Evolutionary conservation across 1,140 invertebrate species (phyloP).

Genomic region (Calycopis cecrops): DNA sequence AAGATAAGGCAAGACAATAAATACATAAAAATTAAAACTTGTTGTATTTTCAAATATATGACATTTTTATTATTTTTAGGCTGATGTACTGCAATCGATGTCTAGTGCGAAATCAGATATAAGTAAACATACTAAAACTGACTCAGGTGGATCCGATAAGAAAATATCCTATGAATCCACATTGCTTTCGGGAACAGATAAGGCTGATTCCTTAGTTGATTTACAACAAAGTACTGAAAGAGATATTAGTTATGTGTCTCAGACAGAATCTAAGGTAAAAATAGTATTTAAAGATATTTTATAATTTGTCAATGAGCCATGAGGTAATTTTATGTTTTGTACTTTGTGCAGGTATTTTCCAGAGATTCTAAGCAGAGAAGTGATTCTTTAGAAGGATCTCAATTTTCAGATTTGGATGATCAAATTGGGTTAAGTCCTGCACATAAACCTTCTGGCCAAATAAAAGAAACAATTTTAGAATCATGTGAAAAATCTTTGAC

Average conservation of each 20-base stretch:
- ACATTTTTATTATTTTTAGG: slow-evolving; percentile 34
- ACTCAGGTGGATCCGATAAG: slow-evolving; percentile 64
- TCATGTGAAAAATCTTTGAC: slow-evolving; percentile 4
- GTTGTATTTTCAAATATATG: slow-evolving; percentile 10
- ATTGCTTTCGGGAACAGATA: slow-evolving; percentile 51
- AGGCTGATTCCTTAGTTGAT: slow-evolving; percentile 65
- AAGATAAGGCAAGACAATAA: slow-evolving; percentile 45
- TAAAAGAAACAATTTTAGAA: slow-evolving; percentile 23
- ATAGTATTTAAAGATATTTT: slow-evolving; percentile 4
- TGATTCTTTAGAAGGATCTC: slow-evolving; percentile 72
- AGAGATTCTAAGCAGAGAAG: slow-evolving; percentile 60
- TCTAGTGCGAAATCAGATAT: slow-evolving; percentile 60
- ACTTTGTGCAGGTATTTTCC: slow-evolving; percentile 50
- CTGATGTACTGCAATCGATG: slow-evolving; percentile 47
- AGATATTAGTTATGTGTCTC: slow-evolving; percentile 69
- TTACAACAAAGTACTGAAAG: slow-evolving; percentile 70
- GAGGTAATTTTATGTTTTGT: neutral
- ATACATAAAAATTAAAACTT: neutral
- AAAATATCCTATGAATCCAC: slow-evolving; percentile 65
- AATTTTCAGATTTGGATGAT: slow-evolving; percentile 73
- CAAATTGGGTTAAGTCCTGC: slow-evolving; percentile 66
- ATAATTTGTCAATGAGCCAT: neutral
- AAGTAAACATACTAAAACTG: slow-evolving; percentile 63
- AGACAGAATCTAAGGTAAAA: slow-evolving; percentile 70
- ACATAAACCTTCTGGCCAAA: slow-evolving; percentile 42